Conservation (phyloP, 1,140 invertebrate species). For the Drosophila busckii region DNA sequence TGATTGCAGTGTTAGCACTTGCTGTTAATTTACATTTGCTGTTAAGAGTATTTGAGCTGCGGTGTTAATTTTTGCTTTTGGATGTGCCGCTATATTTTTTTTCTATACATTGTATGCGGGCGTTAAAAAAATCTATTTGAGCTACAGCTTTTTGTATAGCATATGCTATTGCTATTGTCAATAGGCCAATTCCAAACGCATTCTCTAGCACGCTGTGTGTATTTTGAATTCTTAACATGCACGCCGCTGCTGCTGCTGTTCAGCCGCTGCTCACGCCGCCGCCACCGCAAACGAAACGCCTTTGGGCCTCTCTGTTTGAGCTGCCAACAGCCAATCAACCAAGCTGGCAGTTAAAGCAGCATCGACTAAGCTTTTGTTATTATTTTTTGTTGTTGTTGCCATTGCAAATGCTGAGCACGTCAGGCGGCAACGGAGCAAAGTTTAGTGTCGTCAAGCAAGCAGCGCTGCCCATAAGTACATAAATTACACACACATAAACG, state of each 20-base stretch:
- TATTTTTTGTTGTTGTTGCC: conserved; percentile 13
- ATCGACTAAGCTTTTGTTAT: conserved; percentile 22
- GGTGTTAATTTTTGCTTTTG: background rate
- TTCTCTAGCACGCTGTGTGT: conserved; percentile 42
- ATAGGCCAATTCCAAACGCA: conserved; percentile 62
- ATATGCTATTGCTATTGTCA: conserved; percentile 22
- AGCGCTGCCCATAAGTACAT: conserved; percentile 56
- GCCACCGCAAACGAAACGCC: conserved; percentile 58
- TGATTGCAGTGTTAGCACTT: too few relatives aligned
- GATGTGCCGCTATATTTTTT: too few relatives aligned
- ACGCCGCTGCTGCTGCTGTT: too few relatives aligned
- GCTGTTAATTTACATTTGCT: too few relatives aligned
- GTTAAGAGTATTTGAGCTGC: background rate
- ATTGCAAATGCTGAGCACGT: conserved; percentile 72
- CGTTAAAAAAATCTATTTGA: conserved; percentile 6
- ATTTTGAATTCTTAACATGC: conserved; percentile 62
- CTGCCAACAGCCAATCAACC: conserved; percentile 1
- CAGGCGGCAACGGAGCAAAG: conserved; percentile 18
- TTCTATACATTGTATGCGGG: too few relatives aligned
- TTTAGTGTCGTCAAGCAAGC: conserved; percentile 34
- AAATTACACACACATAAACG: conserved; percentile 7
- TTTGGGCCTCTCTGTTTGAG: background rate
- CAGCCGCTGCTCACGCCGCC: too few relatives aligned
- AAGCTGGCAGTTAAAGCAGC: conserved; percentile 11
- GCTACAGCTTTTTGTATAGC: conserved; percentile 7